Percentiles rank a stretch among this genome's conserved stretches.
phyloP scores from a whole-genome alignment of 2,797 vertebrate genomes.

The Lepus townsendii region DNA sequence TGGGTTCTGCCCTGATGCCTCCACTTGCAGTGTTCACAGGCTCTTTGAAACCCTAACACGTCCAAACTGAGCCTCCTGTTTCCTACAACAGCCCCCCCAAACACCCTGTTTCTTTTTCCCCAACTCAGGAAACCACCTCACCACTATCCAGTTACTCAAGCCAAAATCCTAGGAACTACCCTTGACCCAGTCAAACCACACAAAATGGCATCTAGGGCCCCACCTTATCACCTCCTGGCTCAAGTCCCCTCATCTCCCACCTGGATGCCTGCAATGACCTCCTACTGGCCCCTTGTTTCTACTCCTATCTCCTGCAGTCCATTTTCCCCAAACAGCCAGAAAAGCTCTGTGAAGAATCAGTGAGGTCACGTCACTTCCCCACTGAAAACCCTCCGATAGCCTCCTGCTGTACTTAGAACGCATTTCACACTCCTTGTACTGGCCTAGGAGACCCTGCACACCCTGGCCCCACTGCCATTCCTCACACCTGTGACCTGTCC shows the following conservation, averaged over 20 bases:
- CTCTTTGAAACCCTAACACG: not conserved
- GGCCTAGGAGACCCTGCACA: not conserved
- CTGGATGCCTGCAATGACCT: not conserved
- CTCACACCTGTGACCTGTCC: not conserved
- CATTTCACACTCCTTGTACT: not conserved
- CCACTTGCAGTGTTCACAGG: not conserved
- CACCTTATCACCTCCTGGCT: not conserved
- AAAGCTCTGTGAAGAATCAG: not conserved
- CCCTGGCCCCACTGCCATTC: not conserved
- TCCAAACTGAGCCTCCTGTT: conserved; percentile 1
- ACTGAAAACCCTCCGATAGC: not conserved
- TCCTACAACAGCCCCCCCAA: conserved; percentile 4
- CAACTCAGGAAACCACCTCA: conserved; percentile 32
- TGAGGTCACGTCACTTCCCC: not conserved
- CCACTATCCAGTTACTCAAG: not conserved
- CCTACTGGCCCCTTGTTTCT: not conserved
- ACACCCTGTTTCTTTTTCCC: not conserved
- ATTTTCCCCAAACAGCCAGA: not conserved
- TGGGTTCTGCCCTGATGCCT: not conserved
- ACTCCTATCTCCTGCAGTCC: not conserved
- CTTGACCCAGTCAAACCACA: not conserved
- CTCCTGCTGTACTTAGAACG: not conserved
- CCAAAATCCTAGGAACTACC: conserved; percentile 4
- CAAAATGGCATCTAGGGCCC: not conserved
- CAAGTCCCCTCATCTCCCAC: not conserved